Conservation (phyloP, 1,140 invertebrate species). For the Aleiodes sp. region DNA sequence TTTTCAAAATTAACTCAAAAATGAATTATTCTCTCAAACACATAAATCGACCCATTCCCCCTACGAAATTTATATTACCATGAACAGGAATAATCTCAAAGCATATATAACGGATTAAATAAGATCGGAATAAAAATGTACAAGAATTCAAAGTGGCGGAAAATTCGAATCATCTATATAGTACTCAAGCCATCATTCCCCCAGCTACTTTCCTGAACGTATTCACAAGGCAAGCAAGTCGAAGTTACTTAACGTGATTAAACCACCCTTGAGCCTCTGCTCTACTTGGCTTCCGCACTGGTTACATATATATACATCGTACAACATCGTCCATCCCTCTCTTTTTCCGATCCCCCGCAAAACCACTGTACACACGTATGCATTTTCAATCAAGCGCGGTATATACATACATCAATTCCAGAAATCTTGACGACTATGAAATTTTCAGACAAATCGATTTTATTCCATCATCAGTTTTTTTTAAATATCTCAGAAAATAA, state of each 20-base stretch:
- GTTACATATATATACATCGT: background rate
- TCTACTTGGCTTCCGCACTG: conserved; percentile 12
- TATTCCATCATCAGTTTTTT: too few species aligned
- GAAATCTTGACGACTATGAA: too few species aligned
- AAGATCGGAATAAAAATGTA: background rate
- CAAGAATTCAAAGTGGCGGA: conserved; percentile 5
- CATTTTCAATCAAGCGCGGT: conserved; percentile 2
- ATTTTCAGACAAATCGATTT: too few species aligned
- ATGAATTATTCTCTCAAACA: too few species aligned
- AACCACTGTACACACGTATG: background rate
- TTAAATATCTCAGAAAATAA: too few species aligned
- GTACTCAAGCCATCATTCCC: background rate
- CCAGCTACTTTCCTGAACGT: background rate
- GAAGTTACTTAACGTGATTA: conserved; percentile 38
- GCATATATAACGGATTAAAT: background rate
- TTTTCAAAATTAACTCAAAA: too few species aligned
- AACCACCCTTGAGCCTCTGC: conserved; percentile 24
- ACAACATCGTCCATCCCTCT: background rate
- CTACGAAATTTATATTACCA: background rate
- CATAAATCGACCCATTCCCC: too few species aligned
- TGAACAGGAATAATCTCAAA: background rate
- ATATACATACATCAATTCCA: too few species aligned
- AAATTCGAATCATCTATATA: conserved; percentile 9
- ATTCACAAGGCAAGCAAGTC: conserved; percentile 21
- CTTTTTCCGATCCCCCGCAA: background rate